Base-by-base conservation (phyloP, 1,140 invertebrate genomes). In the Pseudomyrmex sp. region DNA sequence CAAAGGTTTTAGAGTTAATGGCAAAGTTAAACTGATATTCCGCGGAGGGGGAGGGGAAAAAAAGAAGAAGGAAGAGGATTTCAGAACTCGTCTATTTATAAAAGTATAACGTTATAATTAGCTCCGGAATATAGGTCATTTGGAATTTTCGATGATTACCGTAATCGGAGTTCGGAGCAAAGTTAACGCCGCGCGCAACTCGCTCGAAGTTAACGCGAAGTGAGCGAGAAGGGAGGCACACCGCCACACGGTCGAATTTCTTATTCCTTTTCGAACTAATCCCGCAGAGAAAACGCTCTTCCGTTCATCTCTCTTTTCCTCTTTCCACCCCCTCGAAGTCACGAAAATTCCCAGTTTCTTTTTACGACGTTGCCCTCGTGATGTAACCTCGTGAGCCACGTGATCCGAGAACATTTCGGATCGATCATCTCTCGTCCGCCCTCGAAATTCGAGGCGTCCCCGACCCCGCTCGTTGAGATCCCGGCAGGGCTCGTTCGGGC, bases 381-480 rank as follows among this genome's bases (percentile, higher is more conserved):
- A 58, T 48, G 23, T 65, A 44, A 56, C 13, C 12, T 18, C 13
- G 44, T 35, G 54, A 20, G 69, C 54, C 23, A 65, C 52, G 74
- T 56, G 58, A 87, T 72, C 82, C 54, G 52, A 75, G 87, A 66
- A 44, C 35, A 56, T 69, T 52, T 46, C 58, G 56, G 87, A 87
- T 88, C 88, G 88, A 89, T 83, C 80, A 74, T 35, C 12, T 12
- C 48, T 15, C 13, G 12, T 61, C 20, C 20, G 35, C 20, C 44
- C 70, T 89, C 70, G 83, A 86, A 91, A 91, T 91, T 90, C 86
- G 86, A 58, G 87, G 85, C 84, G 73, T 59, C 72, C 52, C 20
- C 23, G 66, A 54, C 65, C 65, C 54, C 4, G 65, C n/a, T 83
- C 62, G 82, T 62, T 10, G 76, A 70, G 66, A 80, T 80, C 76